Evolutionary conservation across 1,140 invertebrate species (phyloP), one percentile per base, ranked within the genome.

Genomic region (Glomeris maerens): DNA sequence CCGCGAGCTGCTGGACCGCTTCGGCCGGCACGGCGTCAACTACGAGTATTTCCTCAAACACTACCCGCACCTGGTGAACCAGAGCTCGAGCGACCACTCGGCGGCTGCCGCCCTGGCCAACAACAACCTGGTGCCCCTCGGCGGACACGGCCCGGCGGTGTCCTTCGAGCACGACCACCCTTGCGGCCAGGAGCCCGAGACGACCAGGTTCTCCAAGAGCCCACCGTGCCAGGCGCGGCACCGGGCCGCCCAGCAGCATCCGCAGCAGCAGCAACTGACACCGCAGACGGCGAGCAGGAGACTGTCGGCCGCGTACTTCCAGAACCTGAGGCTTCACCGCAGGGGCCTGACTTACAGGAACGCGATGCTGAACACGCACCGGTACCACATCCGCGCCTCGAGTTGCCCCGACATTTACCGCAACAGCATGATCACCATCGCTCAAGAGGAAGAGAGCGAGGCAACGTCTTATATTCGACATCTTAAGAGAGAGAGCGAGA

Each of bases 351-450:
- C 83, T 60, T 83, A 86, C 65, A 77, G 87, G 53, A 83, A 81
- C 39, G 84, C 83, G 1, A 81, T 84, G 66, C 66, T 87, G 26
- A 84, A 84, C 64, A 78, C 83, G 46, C 77, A 79, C 52, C 75
- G 80, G 48, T 91, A 91, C 65, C 74, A 81, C 42, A 67, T 90
- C 49, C 74, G 84, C 41, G 85, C 86, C 5, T 89, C 84, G 0
- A 89, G 85, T 20, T 90, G 85, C 66, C 86, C 87, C 1, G 80
- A 91, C 66, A 90, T 92, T 60, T 89, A 86, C 62, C 76, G 81
- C 56, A 89, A 89, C 62, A 89, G 85, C 0, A 89, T 89, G 78
- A 83, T 82, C 7, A 86, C 84, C 1, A 76, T 89, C 21, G 77
- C 79, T 26, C 78, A 82, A 61, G 77, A 83, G 59, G 77, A 79